Percentiles rank a stretch among this genome's conserved stretches.
Conservation (phyloP, 1,140 invertebrate species). For the Antheraea pernyi region DNA sequence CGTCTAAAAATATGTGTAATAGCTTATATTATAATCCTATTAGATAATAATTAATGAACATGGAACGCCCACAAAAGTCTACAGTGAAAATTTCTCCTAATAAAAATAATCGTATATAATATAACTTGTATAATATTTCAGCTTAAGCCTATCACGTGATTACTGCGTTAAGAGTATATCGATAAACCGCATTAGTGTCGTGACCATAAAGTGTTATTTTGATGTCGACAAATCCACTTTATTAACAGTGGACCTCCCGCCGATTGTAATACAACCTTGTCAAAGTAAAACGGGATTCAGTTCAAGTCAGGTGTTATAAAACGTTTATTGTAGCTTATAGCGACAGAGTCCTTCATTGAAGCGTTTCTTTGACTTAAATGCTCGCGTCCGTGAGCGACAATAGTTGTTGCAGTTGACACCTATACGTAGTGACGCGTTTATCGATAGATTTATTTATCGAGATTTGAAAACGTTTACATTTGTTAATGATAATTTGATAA, state of each 20-base stretch:
- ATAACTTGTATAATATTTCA: conserved; percentile 18
- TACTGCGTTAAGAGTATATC: conserved; percentile 35
- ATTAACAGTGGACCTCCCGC: conserved; percentile 68
- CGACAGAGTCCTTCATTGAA: conserved; percentile 55
- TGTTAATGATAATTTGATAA: too few relatives aligned
- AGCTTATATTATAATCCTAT: not conserved
- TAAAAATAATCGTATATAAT: not conserved
- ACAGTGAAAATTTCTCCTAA: not conserved
- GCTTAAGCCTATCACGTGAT: conserved; percentile 26
- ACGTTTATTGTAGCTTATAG: conserved; percentile 46
- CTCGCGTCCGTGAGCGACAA: conserved; percentile 58
- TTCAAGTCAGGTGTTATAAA: conserved; percentile 37
- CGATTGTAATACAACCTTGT: conserved; percentile 55
- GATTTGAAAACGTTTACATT: conserved; percentile 6
- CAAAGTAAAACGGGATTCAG: conserved; percentile 32
- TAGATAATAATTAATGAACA: not conserved
- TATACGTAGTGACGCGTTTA: conserved; percentile 45
- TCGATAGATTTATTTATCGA: conserved; percentile 30
- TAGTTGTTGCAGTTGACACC: conserved; percentile 67
- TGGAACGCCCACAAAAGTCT: not conserved
- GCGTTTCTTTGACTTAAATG: conserved; percentile 68
- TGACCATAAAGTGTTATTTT: conserved; percentile 69
- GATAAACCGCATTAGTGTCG: conserved; percentile 63
- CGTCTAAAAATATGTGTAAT: not conserved
- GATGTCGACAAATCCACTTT: conserved; percentile 76